These are phyloP conservation scores for Coptotermes formosanus DNA, from an alignment of 1,140 invertebrate genomes.

Conservation along the genomic window DNA sequence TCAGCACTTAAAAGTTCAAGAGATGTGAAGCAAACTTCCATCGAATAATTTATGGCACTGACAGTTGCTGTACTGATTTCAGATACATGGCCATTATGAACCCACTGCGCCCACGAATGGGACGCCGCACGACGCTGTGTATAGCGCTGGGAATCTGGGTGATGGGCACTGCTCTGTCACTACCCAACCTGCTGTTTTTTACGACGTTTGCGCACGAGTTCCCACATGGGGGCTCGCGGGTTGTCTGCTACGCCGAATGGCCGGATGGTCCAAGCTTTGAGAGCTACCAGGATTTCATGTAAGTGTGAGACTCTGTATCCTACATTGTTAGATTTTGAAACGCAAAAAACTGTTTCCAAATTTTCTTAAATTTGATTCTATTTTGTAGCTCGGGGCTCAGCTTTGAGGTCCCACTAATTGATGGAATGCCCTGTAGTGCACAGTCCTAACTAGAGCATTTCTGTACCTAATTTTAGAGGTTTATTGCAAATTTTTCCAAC, in stretches of 20 bases:
- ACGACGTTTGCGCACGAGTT: conserved; percentile 63
- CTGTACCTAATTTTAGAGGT: too few relatives aligned
- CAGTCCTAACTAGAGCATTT: too few relatives aligned
- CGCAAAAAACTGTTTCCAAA: too few relatives aligned
- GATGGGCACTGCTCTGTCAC: conserved; percentile 68
- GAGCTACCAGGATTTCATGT: conserved; percentile 76
- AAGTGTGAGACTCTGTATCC: conserved; percentile 50
- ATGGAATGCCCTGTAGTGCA: too few relatives aligned
- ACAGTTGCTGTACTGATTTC: conserved; percentile 33
- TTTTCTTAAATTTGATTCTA: too few relatives aligned
- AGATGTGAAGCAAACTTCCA: too few relatives aligned
- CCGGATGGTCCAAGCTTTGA: conserved; percentile 70
- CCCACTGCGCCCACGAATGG: conserved; percentile 81
- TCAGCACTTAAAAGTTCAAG: too few relatives aligned
- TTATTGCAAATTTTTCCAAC: too few relatives aligned
- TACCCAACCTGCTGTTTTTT: conserved; percentile 81
- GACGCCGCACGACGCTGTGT: conserved; percentile 74
- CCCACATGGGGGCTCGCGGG: conserved; percentile 59
- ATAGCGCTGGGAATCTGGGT: conserved; percentile 82
- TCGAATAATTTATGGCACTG: too few relatives aligned
- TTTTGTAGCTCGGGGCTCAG: too few relatives aligned
- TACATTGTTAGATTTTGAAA: not conserved
- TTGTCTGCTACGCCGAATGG: conserved; percentile 79
- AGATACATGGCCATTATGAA: conserved; percentile 93
- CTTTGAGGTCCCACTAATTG: too few relatives aligned